phyloP scores from a whole-genome alignment of 2,797 vertebrate species.

The Astyanax mexicanus region DNA sequence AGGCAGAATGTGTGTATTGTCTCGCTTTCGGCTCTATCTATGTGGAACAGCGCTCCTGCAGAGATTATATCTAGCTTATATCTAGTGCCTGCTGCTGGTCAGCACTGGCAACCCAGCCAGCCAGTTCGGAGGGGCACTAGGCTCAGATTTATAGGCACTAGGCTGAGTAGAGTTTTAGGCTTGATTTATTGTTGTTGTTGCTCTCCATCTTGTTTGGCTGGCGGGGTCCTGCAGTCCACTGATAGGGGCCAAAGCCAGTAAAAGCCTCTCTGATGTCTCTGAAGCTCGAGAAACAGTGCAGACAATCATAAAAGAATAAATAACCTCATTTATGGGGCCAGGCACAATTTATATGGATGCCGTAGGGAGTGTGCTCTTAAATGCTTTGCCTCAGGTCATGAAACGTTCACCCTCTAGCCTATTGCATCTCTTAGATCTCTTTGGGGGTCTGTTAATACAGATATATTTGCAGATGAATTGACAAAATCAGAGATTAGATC shows the following conservation, averaged over 20 bases:
- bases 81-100: conserved; percentile 21
- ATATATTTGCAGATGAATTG: neutral
- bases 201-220: conserved; percentile 62
- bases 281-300: conserved; percentile 54
- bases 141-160: conserved; percentile 67
- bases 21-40: conserved; percentile 31
- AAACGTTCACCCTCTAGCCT: conserved; percentile 16
- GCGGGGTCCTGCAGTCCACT: conserved; percentile 66
- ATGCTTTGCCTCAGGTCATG: conserved; percentile 13
- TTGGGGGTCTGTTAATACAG: neutral
- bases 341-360: conserved; percentile 44
- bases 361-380: conserved; percentile 32
- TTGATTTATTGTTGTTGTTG: conserved; percentile 70
- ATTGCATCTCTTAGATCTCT: neutral
- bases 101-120: conserved; percentile 28
- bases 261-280: conserved; percentile 63
- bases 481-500: neutral
- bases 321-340: conserved; percentile 62
- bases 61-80: conserved; percentile 44
- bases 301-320: conserved; percentile 70
- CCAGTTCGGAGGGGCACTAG: conserved; percentile 38
- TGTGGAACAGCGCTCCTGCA: conserved; percentile 29
- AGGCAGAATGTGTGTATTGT: conserved; percentile 4
- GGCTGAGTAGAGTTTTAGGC: conserved; percentile 57
- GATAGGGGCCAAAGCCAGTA: conserved; percentile 67